phyloP scores from a whole-genome alignment of 2,113 vertebrate genomes.

The Lampris incognitus region DNA sequence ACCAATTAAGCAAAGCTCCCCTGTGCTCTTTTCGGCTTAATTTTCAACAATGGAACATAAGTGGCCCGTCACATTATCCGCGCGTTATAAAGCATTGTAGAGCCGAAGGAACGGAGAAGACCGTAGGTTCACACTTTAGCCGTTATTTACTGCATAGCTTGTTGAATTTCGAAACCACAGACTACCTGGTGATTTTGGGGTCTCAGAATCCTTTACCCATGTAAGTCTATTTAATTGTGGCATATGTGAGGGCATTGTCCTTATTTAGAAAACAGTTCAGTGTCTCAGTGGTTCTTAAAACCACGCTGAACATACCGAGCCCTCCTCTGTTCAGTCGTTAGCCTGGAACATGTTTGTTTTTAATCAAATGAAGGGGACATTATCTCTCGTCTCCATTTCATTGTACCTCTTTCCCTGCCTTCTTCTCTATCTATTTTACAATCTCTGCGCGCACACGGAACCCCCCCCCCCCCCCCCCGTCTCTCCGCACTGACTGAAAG shows the following conservation, averaged over 20 bases:
- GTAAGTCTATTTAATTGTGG: too few species aligned
- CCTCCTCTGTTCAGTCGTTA: background rate
- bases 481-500: background rate
- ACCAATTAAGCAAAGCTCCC: conserved; percentile 34
- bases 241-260: too few species aligned
- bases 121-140: too few species aligned
- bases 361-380: background rate
- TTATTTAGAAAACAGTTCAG: too few species aligned
- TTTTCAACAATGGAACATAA: background rate
- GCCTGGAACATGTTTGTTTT: background rate
- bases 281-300: background rate
- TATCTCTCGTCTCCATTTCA: conserved; percentile 7
- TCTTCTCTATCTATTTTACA: background rate
- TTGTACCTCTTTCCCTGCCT: background rate
- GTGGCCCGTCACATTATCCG: background rate
- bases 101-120: background rate
- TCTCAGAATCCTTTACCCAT: too few species aligned
- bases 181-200: too few species aligned
- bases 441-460: background rate
- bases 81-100: too few species aligned
- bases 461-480: background rate
- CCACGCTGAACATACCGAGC: background rate
- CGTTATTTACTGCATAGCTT: too few species aligned
- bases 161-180: too few species aligned
- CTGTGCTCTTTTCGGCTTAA: conserved; percentile 1